Evolutionary conservation across 2,888 invertebrate genomes (phyloP), one percentile per base, ranked within the genome.

Genomic region (Pyrochroa serraticornis): DNA sequence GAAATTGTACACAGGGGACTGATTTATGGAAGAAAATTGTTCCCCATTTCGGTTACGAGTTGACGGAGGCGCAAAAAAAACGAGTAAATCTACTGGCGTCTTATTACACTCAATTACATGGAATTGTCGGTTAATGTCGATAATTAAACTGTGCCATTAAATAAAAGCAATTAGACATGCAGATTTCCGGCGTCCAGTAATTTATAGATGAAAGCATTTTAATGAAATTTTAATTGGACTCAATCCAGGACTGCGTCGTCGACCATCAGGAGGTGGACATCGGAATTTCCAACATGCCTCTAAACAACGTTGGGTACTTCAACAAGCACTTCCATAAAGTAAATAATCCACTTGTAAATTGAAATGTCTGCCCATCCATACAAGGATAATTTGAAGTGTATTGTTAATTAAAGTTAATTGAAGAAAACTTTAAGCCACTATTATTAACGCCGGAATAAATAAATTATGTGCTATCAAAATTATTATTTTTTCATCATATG

Each of bases 1-100:
- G 70, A 72, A 72, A 72, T 64, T 59, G 66, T 65, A 65, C 60
- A 56, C 62, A 55, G 36, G 49, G 42, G 43, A 43, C 55, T 67
- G 67, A 67, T 68, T 67, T 68, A 67, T 60, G 35, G 50, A 59
- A 59, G 46, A 50, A 59, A 59, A 59, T 59, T 59, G 56, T 44
- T 22, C 22, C 22, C 5, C 22, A 22, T 22, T 22, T 22, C 22
- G 22, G 22, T 22, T 22, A 22, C 22, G 22, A 22, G 22, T 2
- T 5, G 22, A 22, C 22, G 22, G 22, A 2, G 22, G 22, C 22
- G 5, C 22, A 22, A 22, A 22, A 22, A 22, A 22, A 22, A 46
- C 44, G 30, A n/a, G 34, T 46, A 30, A 53, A 37, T 36, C 33
- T 14, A 14, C 30, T 37, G 32, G 36, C 47, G 48, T 48, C 56